Evolutionary conservation across 2,113 vertebrate species (phyloP), one percentile per base, ranked within the genome.

Genomic region (Mustela nigripes): DNA sequence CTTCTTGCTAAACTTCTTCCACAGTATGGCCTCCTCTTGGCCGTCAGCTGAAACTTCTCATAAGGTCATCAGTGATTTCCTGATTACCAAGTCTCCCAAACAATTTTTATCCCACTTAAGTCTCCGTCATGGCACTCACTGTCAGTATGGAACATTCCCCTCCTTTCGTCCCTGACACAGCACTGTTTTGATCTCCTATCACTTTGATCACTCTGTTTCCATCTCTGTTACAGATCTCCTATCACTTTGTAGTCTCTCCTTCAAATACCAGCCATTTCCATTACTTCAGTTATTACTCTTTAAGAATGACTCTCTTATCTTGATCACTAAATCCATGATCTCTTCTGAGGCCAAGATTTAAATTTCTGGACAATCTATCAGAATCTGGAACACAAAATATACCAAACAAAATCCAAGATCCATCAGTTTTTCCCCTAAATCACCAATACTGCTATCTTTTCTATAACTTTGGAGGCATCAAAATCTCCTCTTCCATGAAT

Each of bases 331-430:
- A 76, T 5, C 11, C n/a, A 73, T 58, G 53, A 71, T 73, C 36
- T 96, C 74, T 58, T 87, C 45, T 87, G 45, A 91, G 36, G 56
- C 74, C 39, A 26, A 74, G n/a, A 82, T 50, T 82, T 94, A 91
- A 58, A 82, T 76, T 91, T 91, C 60, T 33, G 76, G 56, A 53
- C 28, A 71, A 39, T 36, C 58, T 53, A 14, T 87, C 88, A 65
- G 48, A 42, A 78, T 45, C 67, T 79, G 33, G 45, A 86, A 95
- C 39, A 21, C 62, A 96, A 93, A 88, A 65, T n/a, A 67, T 67
- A 26, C 6, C 18, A 87, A 92, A 53, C 5, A 92, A 58, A 63
- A 81, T 22, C 33, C 53, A 73, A 62, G n/a, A 65, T 26, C 3
- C 50, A 85, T 56, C 21, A 7, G 11, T 76, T 84, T 92, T 16